These are phyloP conservation scores for Eueides isabella DNA, from an alignment of 1,140 invertebrate species.

Conservation along the genomic window DNA sequence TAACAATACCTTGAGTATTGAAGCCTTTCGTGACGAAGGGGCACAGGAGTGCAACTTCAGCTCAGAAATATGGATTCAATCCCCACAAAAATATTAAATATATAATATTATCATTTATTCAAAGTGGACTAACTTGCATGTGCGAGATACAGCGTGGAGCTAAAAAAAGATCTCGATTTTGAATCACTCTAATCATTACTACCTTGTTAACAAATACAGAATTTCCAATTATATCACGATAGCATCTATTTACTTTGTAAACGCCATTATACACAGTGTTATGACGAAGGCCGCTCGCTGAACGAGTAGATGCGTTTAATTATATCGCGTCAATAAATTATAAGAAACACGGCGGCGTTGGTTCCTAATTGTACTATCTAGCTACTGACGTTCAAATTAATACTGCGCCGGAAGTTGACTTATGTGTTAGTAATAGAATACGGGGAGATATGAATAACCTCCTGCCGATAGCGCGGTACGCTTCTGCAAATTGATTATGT, in stretches of 20 bases:
- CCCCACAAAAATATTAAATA: too few relatives aligned
- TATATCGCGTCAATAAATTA: slow-evolving; percentile 10
- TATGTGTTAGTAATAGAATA: slow-evolving; percentile 8
- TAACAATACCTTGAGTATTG: too few relatives aligned
- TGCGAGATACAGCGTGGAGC: too few relatives aligned
- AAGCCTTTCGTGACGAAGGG: too few relatives aligned
- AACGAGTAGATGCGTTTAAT: slow-evolving; percentile 3
- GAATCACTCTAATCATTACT: too few relatives aligned
- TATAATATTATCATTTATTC: too few relatives aligned
- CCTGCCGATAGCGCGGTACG: not conserved
- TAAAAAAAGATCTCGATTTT: too few relatives aligned
- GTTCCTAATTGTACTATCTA: not conserved
- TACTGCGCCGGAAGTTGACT: slow-evolving; percentile 3
- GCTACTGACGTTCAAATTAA: not conserved
- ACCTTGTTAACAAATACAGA: too few relatives aligned
- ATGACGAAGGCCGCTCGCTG: not conserved
- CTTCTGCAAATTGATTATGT: not conserved
- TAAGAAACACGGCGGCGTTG: slow-evolving; percentile 7
- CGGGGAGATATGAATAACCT: not conserved
- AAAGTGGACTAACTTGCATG: too few relatives aligned
- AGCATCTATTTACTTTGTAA: not conserved
- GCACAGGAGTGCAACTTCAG: too few relatives aligned
- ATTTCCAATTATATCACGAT: not conserved
- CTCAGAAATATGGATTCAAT: too few relatives aligned
- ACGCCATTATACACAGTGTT: not conserved